A percentile compares a stretch with the other conserved stretches of the same genome.
Evolutionary conservation across 2,888 invertebrate species (phyloP).

Genomic region (Timema podura): DNA sequence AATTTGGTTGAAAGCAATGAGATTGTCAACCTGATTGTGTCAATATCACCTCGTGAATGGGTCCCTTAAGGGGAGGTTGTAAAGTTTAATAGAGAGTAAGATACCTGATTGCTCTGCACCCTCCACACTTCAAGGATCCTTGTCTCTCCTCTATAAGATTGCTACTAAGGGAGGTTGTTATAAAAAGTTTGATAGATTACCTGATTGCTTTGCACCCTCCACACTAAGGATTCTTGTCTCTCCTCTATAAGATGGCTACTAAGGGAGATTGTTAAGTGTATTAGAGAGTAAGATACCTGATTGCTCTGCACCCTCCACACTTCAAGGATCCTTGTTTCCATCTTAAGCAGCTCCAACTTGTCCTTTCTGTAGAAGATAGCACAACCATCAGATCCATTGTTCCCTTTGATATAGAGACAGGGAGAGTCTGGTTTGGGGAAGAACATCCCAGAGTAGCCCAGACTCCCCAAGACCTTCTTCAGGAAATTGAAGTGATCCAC

Average conservation of each 20-base stretch:
- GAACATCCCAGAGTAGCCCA: slow-evolving; percentile 66
- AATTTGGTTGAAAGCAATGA: no score
- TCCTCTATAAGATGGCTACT: no score
- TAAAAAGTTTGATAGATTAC: no score
- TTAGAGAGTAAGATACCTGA: slow-evolving; percentile 52
- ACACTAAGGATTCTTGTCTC: no score
- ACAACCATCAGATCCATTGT: slow-evolving; percentile 75
- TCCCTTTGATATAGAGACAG: slow-evolving; percentile 64
- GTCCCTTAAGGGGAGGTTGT: no score
- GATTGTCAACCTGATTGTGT: no score
- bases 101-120: slow-evolving; percentile 67
- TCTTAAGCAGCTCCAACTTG: slow-evolving; percentile 57
- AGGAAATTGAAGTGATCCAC: slow-evolving; percentile 71
- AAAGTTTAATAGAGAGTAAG: slow-evolving; percentile 16
- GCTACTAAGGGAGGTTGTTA: no score
- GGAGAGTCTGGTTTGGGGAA: slow-evolving; percentile 75
- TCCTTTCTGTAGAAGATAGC: slow-evolving; percentile 65
- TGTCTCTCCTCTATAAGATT: slow-evolving; percentile 44
- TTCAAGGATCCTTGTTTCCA: slow-evolving; percentile 58
- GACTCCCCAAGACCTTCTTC: slow-evolving; percentile 55
- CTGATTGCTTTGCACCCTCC: no score
- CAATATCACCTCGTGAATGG: no score
- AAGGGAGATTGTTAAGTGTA: no score
- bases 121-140: slow-evolving; percentile 66
- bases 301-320: slow-evolving; percentile 72